Conservation (phyloP, 2,797 vertebrate species). For the Tadarida brasiliensis region DNA sequence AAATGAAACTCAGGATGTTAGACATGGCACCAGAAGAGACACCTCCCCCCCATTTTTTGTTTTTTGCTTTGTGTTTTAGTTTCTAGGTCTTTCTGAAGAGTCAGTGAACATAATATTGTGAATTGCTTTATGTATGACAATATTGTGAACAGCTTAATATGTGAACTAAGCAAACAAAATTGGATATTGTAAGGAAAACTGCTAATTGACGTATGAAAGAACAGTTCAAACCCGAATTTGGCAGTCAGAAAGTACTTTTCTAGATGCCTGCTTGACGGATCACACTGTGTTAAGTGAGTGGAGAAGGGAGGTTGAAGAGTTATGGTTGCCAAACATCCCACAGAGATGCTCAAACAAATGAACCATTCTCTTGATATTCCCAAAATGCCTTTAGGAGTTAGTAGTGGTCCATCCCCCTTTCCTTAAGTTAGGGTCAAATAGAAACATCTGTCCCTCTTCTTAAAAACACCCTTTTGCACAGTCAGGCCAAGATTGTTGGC, state of each 20-base stretch:
- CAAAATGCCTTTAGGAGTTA: neutral
- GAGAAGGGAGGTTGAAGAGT: neutral
- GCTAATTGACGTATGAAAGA: conserved; percentile 25
- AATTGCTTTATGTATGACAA: conserved; percentile 1
- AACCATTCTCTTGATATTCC: neutral
- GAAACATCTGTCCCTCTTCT: neutral
- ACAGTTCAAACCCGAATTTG: neutral
- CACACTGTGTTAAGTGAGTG: neutral
- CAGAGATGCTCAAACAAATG: neutral
- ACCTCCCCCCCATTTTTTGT: neutral
- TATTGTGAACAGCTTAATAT: conserved; percentile 45
- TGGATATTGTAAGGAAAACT: conserved; percentile 53
- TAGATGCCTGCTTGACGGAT: neutral
- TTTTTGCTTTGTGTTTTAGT: neutral
- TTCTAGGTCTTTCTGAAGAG: neutral
- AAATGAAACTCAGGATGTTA: neutral
- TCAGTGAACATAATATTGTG: neutral
- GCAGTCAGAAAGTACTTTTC: neutral
- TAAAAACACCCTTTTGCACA: neutral
- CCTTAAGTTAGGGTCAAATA: conserved; percentile 5
- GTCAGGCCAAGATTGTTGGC: neutral
- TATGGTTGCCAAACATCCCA: neutral
- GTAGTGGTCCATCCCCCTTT: neutral
- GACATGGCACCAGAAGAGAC: neutral
- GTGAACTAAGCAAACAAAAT: conserved; percentile 35